A percentile compares a stretch with the other conserved stretches of the same genome.
Evolutionary conservation across 2,113 vertebrate genomes (phyloP).

Genomic region (Rhipidura dahli): DNA sequence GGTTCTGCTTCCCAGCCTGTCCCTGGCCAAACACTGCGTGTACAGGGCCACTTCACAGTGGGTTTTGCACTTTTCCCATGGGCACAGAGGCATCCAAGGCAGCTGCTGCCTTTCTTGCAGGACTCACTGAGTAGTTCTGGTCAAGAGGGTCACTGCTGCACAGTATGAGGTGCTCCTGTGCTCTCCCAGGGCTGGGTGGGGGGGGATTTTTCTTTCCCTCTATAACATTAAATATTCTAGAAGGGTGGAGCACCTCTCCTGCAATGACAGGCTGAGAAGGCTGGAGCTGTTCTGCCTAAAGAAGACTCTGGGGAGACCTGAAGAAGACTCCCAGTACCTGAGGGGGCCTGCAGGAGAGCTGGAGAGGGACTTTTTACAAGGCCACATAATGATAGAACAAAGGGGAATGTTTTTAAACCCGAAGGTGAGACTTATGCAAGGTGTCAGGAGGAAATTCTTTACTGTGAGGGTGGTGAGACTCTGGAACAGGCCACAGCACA

Average conservation of each 20-base stretch:
- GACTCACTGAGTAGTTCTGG: background rate
- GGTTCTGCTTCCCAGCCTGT: background rate
- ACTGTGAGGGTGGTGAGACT: background rate
- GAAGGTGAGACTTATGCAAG: rapidly evolving
- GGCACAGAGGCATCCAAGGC: background rate
- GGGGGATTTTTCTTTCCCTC: background rate
- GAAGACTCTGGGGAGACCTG: background rate
- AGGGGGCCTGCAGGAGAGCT: background rate
- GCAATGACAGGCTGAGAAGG: background rate
- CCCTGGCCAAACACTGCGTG: background rate
- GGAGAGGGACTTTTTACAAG: background rate
- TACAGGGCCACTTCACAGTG: rapidly evolving
- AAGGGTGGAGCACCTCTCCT: background rate
- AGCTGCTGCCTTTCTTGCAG: background rate
- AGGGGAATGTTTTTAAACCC: background rate
- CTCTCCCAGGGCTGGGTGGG: background rate
- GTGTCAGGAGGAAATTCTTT: background rate
- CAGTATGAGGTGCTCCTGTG: background rate
- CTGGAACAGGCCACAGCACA: background rate
- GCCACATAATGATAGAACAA: background rate
- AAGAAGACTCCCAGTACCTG: background rate
- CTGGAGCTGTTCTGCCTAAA: background rate
- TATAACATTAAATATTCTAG: background rate
- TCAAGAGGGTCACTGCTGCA: background rate
- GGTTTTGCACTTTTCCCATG: background rate